phyloP scores from a whole-genome alignment of 2,113 vertebrate species.

The Rhagologus leucostigma region DNA sequence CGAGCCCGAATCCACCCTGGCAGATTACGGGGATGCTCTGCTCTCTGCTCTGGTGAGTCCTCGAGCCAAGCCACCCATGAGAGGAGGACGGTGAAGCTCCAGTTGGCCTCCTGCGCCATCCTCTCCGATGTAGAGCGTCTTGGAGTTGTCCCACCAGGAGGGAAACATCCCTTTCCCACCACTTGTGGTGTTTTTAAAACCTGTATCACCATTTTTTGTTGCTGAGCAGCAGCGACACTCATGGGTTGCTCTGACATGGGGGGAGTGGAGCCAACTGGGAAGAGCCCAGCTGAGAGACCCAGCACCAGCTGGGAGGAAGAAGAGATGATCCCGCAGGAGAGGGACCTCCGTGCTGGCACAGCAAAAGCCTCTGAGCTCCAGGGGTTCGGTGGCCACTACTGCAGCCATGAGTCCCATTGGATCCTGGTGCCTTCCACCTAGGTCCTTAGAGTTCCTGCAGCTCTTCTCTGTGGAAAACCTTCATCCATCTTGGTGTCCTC shows the following conservation, averaged over 20 bases:
- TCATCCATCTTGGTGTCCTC: not conserved
- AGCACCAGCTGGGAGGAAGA: not conserved
- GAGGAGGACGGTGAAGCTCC: not conserved
- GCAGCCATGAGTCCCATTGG: not conserved
- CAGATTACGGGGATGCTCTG: not conserved
- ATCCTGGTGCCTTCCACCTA: not conserved
- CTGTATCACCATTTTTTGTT: not conserved
- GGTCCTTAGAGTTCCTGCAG: not conserved
- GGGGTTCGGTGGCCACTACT: not conserved
- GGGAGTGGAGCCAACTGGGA: not conserved
- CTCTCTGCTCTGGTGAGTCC: not conserved
- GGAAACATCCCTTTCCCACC: not conserved
- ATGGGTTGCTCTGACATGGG: rapidly evolving
- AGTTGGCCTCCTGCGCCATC: not conserved
- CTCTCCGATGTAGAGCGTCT: not conserved
- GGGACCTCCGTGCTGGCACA: not conserved
- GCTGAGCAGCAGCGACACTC: not conserved
- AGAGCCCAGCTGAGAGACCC: not conserved
- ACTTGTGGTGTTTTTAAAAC: not conserved
- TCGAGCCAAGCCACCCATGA: not conserved
- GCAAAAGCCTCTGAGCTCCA: not conserved
- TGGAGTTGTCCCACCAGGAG: not conserved
- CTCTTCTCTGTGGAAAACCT: not conserved
- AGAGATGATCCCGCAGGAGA: not conserved
- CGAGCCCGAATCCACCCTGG: rapidly evolving